These are phyloP conservation scores for Papilio polyxenes DNA, from an alignment of 1,140 invertebrate species.

Conservation along the genomic window DNA sequence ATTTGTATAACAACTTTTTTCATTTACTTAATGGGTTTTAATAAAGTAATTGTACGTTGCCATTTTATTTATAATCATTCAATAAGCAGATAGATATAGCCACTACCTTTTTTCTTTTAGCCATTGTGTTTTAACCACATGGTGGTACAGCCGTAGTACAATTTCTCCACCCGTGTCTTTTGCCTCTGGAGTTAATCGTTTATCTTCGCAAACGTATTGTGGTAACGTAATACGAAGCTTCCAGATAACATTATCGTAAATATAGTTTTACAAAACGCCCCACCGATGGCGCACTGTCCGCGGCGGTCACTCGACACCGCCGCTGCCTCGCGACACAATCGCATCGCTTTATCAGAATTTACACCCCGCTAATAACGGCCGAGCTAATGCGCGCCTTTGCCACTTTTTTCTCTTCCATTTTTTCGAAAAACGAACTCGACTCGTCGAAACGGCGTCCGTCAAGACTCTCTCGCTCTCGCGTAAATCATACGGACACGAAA, in stretches of 20 bases:
- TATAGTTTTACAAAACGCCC: constrained; percentile 68
- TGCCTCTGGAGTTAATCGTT: constrained; percentile 56
- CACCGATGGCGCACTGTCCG: constrained; percentile 56
- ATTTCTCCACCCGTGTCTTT: constrained; percentile 60
- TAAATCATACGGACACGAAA: constrained; percentile 77
- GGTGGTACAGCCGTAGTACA: not conserved
- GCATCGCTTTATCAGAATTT: constrained; percentile 72
- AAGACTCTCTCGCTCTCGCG: constrained; percentile 76
- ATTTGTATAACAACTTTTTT: constrained; percentile 10
- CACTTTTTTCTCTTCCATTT: constrained; percentile 34
- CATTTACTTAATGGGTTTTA: not conserved
- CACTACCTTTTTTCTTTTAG: not conserved
- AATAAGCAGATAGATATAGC: not conserved
- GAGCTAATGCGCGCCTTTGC: constrained; percentile 57
- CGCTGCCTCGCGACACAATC: constrained; percentile 58
- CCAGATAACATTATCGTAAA: constrained; percentile 73
- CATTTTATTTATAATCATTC: not conserved
- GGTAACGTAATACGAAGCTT: constrained; percentile 70
- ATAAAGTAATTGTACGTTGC: not conserved
- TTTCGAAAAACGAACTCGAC: constrained; percentile 55
- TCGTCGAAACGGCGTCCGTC: constrained; percentile 64
- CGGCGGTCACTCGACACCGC: constrained; percentile 58
- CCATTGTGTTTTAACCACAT: not conserved
- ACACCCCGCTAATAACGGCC: constrained; percentile 57
- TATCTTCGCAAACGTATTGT: constrained; percentile 56